A percentile compares a stretch with the other conserved stretches of the same genome.
These are phyloP conservation scores for Chelon labrosus DNA, from an alignment of 2,797 vertebrate genomes.

Conservation along the genomic window DNA sequence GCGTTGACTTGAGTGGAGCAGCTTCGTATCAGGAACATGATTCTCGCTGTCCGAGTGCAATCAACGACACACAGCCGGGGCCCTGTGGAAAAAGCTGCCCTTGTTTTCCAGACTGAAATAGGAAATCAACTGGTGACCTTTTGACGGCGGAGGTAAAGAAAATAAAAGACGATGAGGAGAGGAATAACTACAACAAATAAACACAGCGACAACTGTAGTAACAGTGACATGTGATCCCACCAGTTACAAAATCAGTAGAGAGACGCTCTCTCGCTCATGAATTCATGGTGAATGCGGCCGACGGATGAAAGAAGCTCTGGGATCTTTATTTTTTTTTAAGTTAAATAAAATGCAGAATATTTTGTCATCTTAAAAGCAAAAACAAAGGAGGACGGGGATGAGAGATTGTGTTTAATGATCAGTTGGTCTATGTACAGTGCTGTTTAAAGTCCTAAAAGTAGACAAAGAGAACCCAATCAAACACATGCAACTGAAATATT, in stretches of 20 bases:
- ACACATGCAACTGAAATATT: too few species aligned
- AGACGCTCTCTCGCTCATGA: too few species aligned
- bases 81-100: constrained; percentile 75
- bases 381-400: too few species aligned
- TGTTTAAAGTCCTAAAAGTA: too few species aligned
- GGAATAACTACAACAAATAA: constrained; percentile 65
- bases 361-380: too few species aligned
- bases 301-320: too few species aligned
- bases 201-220: constrained; percentile 69
- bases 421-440: too few species aligned
- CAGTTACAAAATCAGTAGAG: not conserved
- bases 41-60: constrained; percentile 71
- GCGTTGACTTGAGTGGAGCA: constrained; percentile 63
- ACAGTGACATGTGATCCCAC: constrained; percentile 42
- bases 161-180: constrained; percentile 48
- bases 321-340: too few species aligned
- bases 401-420: too few species aligned
- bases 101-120: constrained; percentile 75
- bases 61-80: constrained; percentile 63
- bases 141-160: constrained; percentile 57
- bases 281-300: too few species aligned
- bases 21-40: constrained; percentile 74
- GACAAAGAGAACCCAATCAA: too few species aligned
- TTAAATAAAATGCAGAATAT: too few species aligned
- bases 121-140: constrained; percentile 73